Percentiles rank a stretch among this genome's conserved stretches.
Evolutionary conservation across 2,113 vertebrate genomes (phyloP).

Genomic region (Melanotaenia duboulayi): DNA sequence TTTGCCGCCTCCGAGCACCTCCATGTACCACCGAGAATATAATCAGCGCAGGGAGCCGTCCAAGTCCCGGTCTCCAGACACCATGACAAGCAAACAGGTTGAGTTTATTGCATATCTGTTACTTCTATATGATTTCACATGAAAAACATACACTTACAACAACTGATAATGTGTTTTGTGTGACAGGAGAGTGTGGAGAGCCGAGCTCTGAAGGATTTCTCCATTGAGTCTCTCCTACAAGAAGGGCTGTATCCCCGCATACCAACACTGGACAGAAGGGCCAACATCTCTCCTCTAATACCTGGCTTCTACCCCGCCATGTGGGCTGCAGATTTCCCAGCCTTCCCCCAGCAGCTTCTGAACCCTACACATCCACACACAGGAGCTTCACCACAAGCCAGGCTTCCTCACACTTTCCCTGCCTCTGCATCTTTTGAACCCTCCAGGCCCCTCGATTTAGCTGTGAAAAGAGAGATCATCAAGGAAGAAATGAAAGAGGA

Average conservation of each 20-base stretch:
- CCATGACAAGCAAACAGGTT: constrained; percentile 72
- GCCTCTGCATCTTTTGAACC: constrained; percentile 81
- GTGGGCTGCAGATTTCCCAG: constrained; percentile 89
- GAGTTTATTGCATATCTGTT: not conserved
- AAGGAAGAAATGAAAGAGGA: constrained; percentile 96
- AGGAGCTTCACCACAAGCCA: constrained; percentile 75
- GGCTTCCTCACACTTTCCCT: constrained; percentile 78
- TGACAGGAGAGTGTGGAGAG: constrained; percentile 78
- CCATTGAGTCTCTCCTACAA: constrained; percentile 94
- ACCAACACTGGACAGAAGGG: constrained; percentile 86
- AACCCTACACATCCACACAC: constrained; percentile 64
- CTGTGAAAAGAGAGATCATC: constrained; percentile 93
- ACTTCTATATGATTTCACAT: not conserved
- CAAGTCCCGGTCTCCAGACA: constrained; percentile 60
- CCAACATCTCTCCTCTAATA: constrained; percentile 88
- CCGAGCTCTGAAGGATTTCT: constrained; percentile 91
- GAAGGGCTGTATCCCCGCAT: constrained; percentile 93
- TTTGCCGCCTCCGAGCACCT: constrained; percentile 82
- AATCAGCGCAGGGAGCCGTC: constrained; percentile 75
- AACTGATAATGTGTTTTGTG: constrained; percentile 19
- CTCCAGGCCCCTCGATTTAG: constrained; percentile 88
- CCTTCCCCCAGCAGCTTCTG: constrained; percentile 87
- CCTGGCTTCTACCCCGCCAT: constrained; percentile 93
- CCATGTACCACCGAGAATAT: constrained; percentile 83
- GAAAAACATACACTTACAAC: not conserved